phyloP scores from a whole-genome alignment of 2,888 invertebrate genomes.

The Apodemia zela region DNA sequence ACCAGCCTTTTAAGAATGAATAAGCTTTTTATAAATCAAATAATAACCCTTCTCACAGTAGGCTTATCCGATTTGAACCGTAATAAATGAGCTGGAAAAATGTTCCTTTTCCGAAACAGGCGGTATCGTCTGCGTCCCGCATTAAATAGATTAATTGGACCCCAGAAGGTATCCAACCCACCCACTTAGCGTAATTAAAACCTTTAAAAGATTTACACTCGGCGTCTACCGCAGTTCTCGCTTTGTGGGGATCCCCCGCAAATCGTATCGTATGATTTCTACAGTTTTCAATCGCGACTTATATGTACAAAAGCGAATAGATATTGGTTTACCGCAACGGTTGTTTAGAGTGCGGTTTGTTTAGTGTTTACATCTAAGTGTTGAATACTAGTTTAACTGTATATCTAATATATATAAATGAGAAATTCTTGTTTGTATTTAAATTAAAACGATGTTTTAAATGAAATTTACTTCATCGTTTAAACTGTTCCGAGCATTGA shows the following conservation, averaged over 20 bases:
- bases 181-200: constrained; percentile 73
- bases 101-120: constrained; percentile 38
- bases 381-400: neutral
- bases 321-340: neutral
- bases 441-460: too few relatives aligned
- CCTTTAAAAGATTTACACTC: constrained; percentile 62
- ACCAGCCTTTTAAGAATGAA: too few relatives aligned
- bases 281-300: constrained; percentile 6
- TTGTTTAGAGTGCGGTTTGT: neutral
- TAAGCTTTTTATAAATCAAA: neutral
- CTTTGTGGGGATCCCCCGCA: constrained; percentile 37
- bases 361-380: neutral
- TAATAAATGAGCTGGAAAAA: constrained; percentile 50
- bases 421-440: too few relatives aligned
- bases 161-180: constrained; percentile 33
- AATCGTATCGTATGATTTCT: constrained; percentile 31
- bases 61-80: constrained; percentile 35
- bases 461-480: too few relatives aligned
- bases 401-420: too few relatives aligned
- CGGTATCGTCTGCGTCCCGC: constrained; percentile 38
- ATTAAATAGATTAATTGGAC: constrained; percentile 68
- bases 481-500: too few relatives aligned
- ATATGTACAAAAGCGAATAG: neutral
- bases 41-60: constrained; percentile 22
- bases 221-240: constrained; percentile 45